Conservation (phyloP, 2,888 invertebrate species). For the Caenorhabditis auriculariae region DNA sequence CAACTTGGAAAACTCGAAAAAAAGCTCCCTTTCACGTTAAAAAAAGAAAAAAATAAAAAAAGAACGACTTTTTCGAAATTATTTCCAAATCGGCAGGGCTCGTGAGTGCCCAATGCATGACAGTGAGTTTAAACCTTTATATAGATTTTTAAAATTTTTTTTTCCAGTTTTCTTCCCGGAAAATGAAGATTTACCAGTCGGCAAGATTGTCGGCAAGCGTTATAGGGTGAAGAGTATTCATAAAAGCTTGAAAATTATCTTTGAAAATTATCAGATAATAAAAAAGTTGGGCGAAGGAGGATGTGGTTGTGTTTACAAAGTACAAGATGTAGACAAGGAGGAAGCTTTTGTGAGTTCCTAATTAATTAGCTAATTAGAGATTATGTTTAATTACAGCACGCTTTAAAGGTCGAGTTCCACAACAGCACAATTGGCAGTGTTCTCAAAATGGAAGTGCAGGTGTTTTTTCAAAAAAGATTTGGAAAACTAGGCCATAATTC, state of each 20-base stretch:
- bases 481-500: too few relatives aligned
- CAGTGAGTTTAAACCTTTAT: too few relatives aligned
- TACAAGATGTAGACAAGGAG: slow-evolving; percentile 15
- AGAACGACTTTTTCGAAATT: too few relatives aligned
- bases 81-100: too few relatives aligned
- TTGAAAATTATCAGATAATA: slow-evolving; percentile 66
- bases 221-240: slow-evolving; percentile 5
- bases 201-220: slow-evolving; percentile 8
- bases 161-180: too few relatives aligned
- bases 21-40: too few relatives aligned
- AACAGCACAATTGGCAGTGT: slow-evolving; percentile 25
- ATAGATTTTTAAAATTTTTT: too few relatives aligned
- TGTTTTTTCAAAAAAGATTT: slow-evolving; percentile 2
- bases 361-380: not conserved
- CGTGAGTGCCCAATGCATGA: too few relatives aligned
- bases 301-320: slow-evolving; percentile 72
- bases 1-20: too few relatives aligned
- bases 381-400: slow-evolving; percentile 10
- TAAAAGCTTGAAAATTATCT: too few relatives aligned
- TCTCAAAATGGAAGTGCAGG: slow-evolving; percentile 41
- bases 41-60: too few relatives aligned
- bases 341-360: not conserved
- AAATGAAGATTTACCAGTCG: too few relatives aligned
- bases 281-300: slow-evolving; percentile 97
- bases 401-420: slow-evolving; percentile 41